Conservation (phyloP, 1,140 invertebrate species). For the Heterodera carotae region DNA sequence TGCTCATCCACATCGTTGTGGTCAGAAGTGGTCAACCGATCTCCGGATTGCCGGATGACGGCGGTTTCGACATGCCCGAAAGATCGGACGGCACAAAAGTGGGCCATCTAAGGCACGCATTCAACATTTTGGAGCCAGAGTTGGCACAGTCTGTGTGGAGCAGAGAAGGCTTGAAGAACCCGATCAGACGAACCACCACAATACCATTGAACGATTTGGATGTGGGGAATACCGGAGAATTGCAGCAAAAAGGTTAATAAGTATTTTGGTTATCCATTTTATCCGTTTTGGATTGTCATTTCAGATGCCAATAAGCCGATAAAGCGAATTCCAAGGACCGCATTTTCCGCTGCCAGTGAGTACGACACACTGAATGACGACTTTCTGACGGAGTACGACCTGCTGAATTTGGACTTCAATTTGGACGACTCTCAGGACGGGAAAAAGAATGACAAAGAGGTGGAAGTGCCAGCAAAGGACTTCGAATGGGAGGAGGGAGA, state of each 20-base stretch:
- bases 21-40: not conserved
- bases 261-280: not conserved
- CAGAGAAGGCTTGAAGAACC: slow-evolving; percentile 18
- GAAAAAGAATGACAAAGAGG: slow-evolving; percentile 7
- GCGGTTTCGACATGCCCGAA: not conserved
- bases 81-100: slow-evolving; percentile 10
- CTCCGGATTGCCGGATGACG: slow-evolving; percentile 2
- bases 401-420: slow-evolving; percentile 24
- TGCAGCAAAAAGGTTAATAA: not conserved
- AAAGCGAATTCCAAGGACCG: not conserved
- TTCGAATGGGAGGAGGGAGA: slow-evolving; percentile 18
- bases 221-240: not conserved
- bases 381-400: slow-evolving; percentile 23
- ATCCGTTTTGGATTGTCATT: not conserved
- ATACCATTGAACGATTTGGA: slow-evolving; percentile 17
- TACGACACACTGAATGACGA: slow-evolving; percentile 30
- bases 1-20: not conserved
- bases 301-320: not conserved
- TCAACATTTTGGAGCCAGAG: slow-evolving; percentile 29
- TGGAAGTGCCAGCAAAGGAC: slow-evolving; percentile 18
- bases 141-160: slow-evolving; percentile 18
- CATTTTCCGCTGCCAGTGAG: not conserved
- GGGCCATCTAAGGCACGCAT: slow-evolving; percentile 15
- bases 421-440: slow-evolving; percentile 13
- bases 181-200: slow-evolving; percentile 20